phyloP scores from a whole-genome alignment of 1,140 invertebrate genomes.

The Drosophila mayri region DNA sequence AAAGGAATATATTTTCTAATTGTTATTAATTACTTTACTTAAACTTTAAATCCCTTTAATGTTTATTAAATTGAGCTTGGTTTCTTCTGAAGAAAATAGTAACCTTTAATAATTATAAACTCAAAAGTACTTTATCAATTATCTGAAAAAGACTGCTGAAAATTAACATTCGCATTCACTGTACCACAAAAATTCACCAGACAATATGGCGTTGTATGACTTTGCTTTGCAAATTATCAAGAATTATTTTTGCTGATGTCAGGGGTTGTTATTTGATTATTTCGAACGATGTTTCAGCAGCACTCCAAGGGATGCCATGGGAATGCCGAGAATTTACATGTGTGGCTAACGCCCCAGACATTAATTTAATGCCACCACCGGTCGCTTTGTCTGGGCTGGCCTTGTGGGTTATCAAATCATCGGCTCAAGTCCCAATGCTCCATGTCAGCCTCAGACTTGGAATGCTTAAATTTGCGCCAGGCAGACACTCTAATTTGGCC shows the following conservation, averaged over 20 bases:
- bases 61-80: neutral
- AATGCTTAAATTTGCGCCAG: constrained; percentile 58
- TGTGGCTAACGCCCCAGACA: constrained; percentile 58
- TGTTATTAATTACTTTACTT: too few relatives aligned
- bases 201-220: constrained; percentile 51
- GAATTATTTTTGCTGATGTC: constrained; percentile 32
- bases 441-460: constrained; percentile 28
- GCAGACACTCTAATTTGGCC: constrained; percentile 63
- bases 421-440: neutral
- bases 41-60: too few relatives aligned
- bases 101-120: too few relatives aligned
- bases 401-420: constrained; percentile 61
- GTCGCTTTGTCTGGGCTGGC: constrained; percentile 20
- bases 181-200: constrained; percentile 14
- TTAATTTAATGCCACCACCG: constrained; percentile 61
- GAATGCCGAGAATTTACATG: constrained; percentile 65
- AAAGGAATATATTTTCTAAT: too few relatives aligned
- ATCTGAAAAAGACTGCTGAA: too few relatives aligned
- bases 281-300: constrained; percentile 6
- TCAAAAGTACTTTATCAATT: too few relatives aligned
- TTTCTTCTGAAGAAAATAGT: too few relatives aligned
- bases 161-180: neutral
- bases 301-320: constrained; percentile 28
- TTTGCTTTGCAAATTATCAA: constrained; percentile 63
- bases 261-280: constrained; percentile 26